These are phyloP conservation scores for Ahaetulla prasina DNA, from an alignment of 2,113 vertebrate genomes.

Conservation along the genomic window DNA sequence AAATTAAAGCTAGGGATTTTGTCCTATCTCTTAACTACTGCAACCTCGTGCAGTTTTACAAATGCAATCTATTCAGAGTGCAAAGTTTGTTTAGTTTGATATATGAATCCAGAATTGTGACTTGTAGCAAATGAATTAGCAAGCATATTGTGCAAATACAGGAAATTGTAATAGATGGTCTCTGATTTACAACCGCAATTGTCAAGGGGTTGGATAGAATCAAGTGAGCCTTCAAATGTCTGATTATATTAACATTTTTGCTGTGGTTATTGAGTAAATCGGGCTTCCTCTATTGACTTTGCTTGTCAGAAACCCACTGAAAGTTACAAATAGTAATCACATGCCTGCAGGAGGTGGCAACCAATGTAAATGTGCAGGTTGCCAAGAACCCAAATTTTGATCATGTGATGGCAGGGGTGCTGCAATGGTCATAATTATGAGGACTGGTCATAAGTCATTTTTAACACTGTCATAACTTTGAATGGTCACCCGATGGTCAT, in stretches of 20 bases:
- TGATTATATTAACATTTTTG: background rate
- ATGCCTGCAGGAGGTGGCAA: background rate
- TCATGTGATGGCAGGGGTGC: background rate
- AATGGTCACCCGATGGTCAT: background rate
- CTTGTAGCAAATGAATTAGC: background rate
- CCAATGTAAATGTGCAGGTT: background rate
- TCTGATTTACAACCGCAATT: background rate
- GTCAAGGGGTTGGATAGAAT: background rate
- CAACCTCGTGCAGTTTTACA: background rate
- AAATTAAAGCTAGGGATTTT: background rate
- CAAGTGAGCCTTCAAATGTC: background rate
- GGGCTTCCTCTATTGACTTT: background rate
- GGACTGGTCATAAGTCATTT: background rate
- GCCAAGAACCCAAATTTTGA: background rate
- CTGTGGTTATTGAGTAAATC: background rate
- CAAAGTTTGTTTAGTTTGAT: background rate
- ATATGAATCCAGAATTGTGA: background rate
- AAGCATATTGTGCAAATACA: background rate
- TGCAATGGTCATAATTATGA: background rate
- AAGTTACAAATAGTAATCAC: background rate
- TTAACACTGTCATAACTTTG: background rate
- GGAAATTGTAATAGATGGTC: background rate
- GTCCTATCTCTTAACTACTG: background rate
- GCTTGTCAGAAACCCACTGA: background rate
- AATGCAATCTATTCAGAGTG: background rate